A percentile compares a stretch with the other conserved stretches of the same genome.
Conservation (phyloP, 2,797 vertebrate genomes). For the Brachymystax lenok region DNA sequence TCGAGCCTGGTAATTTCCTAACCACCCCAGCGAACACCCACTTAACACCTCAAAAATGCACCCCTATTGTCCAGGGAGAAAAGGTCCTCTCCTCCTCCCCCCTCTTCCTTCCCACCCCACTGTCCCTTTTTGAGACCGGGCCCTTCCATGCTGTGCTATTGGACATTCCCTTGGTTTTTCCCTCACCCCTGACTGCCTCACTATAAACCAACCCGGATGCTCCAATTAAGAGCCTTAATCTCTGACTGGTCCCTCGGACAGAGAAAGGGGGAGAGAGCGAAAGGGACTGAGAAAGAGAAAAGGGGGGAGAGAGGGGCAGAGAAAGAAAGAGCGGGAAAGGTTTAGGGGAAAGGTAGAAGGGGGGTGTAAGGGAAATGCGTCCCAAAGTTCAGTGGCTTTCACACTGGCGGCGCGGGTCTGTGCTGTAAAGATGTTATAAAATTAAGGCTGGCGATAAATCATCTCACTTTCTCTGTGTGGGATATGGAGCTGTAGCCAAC, state of each 20-base stretch:
- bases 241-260: constrained; percentile 42
- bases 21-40: no score
- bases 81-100: constrained; percentile 33
- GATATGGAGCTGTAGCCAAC: constrained; percentile 15
- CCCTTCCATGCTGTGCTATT: constrained; percentile 63
- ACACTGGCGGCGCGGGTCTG: constrained; percentile 20
- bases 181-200: constrained; percentile 58
- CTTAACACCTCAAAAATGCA: neutral
- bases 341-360: no score
- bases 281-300: neutral
- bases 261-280: constrained; percentile 17
- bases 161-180: constrained; percentile 62
- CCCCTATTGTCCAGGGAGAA: constrained; percentile 64
- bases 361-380: constrained; percentile 25
- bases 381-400: constrained; percentile 35
- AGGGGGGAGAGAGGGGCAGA: neutral
- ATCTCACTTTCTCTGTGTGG: constrained; percentile 25
- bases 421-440: constrained; percentile 36
- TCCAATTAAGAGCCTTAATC: constrained; percentile 57
- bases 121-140: constrained; percentile 51
- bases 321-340: no score
- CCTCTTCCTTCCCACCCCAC: constrained; percentile 43
- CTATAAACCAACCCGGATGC: constrained; percentile 23
- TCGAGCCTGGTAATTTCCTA: no score
- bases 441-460: constrained; percentile 38